Evolutionary conservation across 1,140 invertebrate species (phyloP), one percentile per base, ranked within the genome.

Genomic region (Gonatopus flavifemur): DNA sequence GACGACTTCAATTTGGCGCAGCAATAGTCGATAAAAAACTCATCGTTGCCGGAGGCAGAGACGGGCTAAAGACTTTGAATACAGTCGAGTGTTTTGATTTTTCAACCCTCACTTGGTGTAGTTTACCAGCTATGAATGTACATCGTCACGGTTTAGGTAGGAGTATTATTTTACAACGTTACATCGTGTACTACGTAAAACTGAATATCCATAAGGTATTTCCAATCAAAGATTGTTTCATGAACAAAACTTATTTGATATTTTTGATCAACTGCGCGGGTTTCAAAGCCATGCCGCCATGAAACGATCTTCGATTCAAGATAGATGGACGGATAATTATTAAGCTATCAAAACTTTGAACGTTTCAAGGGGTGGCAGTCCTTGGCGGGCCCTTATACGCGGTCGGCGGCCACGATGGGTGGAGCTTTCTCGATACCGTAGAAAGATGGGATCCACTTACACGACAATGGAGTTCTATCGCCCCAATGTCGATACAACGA

Each of bases 391-490:
- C 92, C 1, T 82, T 98, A 35, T 98, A 97, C 79, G 94, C 93
- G 5, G 91, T 97, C 7, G 94, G 94, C 20, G 95, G 94, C 12
- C 93, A 97, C 70, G 94, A 97, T 79, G 89, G 87, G 24, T 96
- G 93, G 93, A 93, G 91, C 62, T 97, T 96, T 73, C 78, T 96
- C 9, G 93, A 93, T 69, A 93, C 92, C 3, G 93, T 95, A 0
- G 94, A 97, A 77, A 84, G 87, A 48, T 96, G 91, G 90, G 93
- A 97, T 78, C 89, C 93, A 3, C 82, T 86, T 38, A 86, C 90
- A 2, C 82, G 87, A 44, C 85, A 88, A 49, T 96, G 93, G 93
- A 91, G 84, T 61, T 90, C 88, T 68, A 90, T 96, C 40, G 86
- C 91, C 7, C 84, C 91, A 3, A 94, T 96, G 91, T 85, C 84